These are phyloP conservation scores for Steatornis caripensis DNA, from an alignment of 2,113 vertebrate species.

Conservation along the genomic window DNA sequence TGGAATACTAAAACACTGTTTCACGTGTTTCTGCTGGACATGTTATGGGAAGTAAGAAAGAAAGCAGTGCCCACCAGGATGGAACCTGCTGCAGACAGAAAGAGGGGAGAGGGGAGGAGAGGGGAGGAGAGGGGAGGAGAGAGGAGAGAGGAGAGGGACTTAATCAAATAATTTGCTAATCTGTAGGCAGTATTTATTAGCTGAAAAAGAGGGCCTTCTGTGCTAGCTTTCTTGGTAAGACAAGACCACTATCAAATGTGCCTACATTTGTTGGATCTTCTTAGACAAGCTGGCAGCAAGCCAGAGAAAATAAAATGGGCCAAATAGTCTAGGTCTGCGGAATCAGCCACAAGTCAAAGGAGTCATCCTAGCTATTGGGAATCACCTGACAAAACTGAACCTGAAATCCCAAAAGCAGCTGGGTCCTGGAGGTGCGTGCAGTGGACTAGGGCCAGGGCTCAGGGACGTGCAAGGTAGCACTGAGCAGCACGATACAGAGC, in stretches of 20 bases:
- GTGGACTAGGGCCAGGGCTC: too few relatives aligned
- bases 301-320: background rate
- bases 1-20: background rate
- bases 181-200: background rate
- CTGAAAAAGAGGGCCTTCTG: background rate
- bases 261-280: background rate
- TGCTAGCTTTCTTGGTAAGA: background rate
- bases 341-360: background rate
- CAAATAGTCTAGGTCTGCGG: background rate
- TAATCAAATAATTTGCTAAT: background rate
- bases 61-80: background rate
- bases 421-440: background rate
- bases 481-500: background rate
- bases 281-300: background rate
- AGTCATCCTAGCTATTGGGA: rapidly evolving
- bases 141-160: rapidly evolving
- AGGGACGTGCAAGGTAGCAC: background rate
- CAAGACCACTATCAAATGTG: background rate
- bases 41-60: background rate
- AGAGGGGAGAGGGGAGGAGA: background rate
- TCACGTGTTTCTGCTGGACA: background rate
- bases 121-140: background rate
- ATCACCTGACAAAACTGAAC: rapidly evolving
- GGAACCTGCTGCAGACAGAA: too few relatives aligned
- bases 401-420: background rate